phyloP scores from a whole-genome alignment of 2,888 invertebrate species.

The Lasioglossum malachurum region DNA sequence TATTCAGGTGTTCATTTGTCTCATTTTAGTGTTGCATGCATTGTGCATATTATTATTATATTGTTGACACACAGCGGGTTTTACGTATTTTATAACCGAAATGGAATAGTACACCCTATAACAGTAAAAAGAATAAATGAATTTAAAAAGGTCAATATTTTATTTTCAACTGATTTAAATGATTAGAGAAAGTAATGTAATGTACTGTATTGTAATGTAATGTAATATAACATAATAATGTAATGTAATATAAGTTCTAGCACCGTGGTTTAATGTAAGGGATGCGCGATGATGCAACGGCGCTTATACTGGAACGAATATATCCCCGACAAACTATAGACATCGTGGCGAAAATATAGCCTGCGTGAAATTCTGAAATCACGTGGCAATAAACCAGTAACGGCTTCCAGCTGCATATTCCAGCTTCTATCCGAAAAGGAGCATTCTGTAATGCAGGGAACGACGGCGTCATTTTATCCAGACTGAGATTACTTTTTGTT shows the following conservation, averaged over 20 bases:
- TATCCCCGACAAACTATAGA: slow-evolving; percentile 21
- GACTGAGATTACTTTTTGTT: slow-evolving; percentile 56
- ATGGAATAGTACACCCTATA: neutral
- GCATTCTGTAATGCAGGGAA: slow-evolving; percentile 40
- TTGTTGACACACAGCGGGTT: neutral
- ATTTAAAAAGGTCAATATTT: neutral
- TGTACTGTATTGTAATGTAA: too few relatives aligned
- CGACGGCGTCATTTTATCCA: slow-evolving; percentile 48
- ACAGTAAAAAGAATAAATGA: neutral
- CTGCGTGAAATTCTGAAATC: slow-evolving; percentile 58
- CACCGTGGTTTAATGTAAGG: slow-evolving; percentile 22
- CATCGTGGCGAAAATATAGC: slow-evolving; percentile 41
- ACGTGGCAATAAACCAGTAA: slow-evolving; percentile 61
- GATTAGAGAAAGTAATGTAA: neutral
- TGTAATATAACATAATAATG: too few relatives aligned
- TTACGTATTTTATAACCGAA: too few relatives aligned
- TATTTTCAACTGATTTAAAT: neutral
- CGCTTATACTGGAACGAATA: neutral
- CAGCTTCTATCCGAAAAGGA: slow-evolving; percentile 34
- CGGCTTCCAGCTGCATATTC: slow-evolving; percentile 47
- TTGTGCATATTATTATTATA: neutral
- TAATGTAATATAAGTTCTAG: neutral
- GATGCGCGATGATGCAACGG: neutral
- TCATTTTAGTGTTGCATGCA: neutral
- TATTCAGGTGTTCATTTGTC: neutral